Conservation (phyloP, 2,113 vertebrate species). For the Oncorhynchus kisutch region DNA sequence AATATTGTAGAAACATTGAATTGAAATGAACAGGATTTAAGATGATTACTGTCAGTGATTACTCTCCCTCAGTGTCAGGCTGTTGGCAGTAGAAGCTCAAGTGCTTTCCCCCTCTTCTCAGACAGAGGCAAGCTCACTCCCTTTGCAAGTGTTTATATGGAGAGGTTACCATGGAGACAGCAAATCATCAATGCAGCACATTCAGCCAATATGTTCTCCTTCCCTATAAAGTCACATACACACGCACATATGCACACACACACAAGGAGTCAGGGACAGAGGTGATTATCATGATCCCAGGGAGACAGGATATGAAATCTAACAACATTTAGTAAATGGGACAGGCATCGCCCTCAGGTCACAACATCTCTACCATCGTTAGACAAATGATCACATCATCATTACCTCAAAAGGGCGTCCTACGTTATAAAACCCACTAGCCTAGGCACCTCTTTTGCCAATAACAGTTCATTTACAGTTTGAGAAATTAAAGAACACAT, state of each 20-base stretch:
- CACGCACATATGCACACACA: not conserved
- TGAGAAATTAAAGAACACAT: too few relatives aligned
- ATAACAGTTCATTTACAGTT: too few relatives aligned
- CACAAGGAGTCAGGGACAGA: not conserved
- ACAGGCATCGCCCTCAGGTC: not conserved
- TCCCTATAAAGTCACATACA: not conserved
- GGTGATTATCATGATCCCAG: not conserved
- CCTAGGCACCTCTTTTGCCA: too few relatives aligned
- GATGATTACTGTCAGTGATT: not conserved
- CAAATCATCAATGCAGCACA: slow-evolving; percentile 13
- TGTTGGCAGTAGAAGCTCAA: not conserved
- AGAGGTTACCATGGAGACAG: slow-evolving; percentile 31
- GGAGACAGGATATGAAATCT: not conserved
- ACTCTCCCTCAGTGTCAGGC: not conserved
- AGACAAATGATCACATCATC: too few relatives aligned
- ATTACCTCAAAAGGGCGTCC: too few relatives aligned
- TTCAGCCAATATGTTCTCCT: slow-evolving; percentile 4
- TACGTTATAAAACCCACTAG: too few relatives aligned
- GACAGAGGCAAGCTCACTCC: not conserved
- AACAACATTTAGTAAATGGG: not conserved
- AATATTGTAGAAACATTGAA: too few relatives aligned
- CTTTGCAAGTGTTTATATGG: slow-evolving; percentile 5
- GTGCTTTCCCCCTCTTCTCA: slow-evolving; percentile 1
- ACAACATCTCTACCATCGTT: too few relatives aligned
- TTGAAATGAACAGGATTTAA: not conserved